phyloP scores from a whole-genome alignment of 2,797 vertebrate species.

The Stomatorhinus walkeri region DNA sequence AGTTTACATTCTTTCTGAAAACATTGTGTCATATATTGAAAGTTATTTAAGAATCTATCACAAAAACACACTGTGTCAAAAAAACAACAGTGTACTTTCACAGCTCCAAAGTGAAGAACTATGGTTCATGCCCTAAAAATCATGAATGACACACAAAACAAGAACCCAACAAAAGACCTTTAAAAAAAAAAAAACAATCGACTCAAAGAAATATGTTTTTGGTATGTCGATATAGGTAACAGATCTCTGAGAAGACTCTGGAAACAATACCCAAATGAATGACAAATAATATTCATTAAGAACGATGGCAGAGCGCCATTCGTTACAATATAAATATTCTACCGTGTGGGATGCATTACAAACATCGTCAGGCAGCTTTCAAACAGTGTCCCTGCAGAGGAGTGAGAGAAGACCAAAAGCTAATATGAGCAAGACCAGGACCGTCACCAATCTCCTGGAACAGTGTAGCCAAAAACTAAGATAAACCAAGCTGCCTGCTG shows the following conservation, averaged over 20 bases:
- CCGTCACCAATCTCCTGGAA: slow-evolving; percentile 17
- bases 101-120: slow-evolving; percentile 44
- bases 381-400: slow-evolving; percentile 44
- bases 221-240: slow-evolving; percentile 11
- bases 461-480: slow-evolving; percentile 26
- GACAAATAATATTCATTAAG: slow-evolving; percentile 18
- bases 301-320: background rate
- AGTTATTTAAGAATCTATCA: background rate
- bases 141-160: background rate
- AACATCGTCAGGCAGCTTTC: slow-evolving; percentile 34
- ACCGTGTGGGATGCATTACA: slow-evolving; percentile 36
- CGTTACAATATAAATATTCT: slow-evolving; percentile 58
- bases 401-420: slow-evolving; percentile 6
- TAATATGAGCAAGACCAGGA: background rate
- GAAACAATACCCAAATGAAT: slow-evolving; percentile 8
- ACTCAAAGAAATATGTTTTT: slow-evolving; percentile 27
- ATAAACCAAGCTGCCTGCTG: slow-evolving; percentile 41
- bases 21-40: background rate
- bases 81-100: slow-evolving; percentile 33
- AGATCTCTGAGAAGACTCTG: slow-evolving; percentile 6
- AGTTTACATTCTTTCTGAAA: slow-evolving; percentile 7
- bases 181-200: slow-evolving; percentile 27
- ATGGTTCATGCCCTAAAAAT: slow-evolving; percentile 33
- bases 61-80: background rate
- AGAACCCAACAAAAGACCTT: background rate